Base-by-base conservation (phyloP, 2,113 vertebrate species). In the Dicentrarchus labrax region DNA sequence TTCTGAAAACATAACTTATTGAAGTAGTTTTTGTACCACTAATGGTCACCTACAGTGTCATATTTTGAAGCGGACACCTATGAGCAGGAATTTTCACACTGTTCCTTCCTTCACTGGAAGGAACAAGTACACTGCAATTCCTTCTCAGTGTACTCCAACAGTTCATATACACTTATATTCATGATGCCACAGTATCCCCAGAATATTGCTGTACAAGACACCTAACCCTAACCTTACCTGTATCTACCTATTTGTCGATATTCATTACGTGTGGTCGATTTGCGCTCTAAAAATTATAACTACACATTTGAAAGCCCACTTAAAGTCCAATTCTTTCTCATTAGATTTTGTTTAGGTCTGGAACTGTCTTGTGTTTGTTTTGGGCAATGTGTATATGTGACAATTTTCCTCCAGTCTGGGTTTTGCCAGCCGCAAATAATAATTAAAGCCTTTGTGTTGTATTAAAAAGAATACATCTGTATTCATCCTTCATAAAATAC, bases 401-500 rank as follows among this genome's bases (percentile, higher is more conserved):
- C 1, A 17, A 21, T 65, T 67, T 72, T 19, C 61, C 10, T 68
- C 54, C 39, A 39, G 8, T 45, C 43, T 22, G 8, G 43, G 8
- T 39, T 38, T 54, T 38, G 9, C 39, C 0, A 1, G 24, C n/a
- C 11, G 11, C 10, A 51, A 70, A 57, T 45, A 53, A 60, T 30
- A 36, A 76, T 53, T 8, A 43, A 38, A 59, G 17, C 21, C 13
- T 45, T 5, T 19, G 10, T 30, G 30, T 30, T 30, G 30, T 2
- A 30, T 30, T 30, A 30, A 30, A 30, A 30, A 30, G 30, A 36
- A 8, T 24, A 7, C 62, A 22, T 69, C 41, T 56, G 56, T 43
- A 69, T 50, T 79, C 64, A 70, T 80, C 57, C 6, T 48, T 50
- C 30, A 62, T 43, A 43, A 54, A 47, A 21, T 38, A n/a, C 21